Percentiles rank a stretch among this genome's conserved stretches.
Conservation (phyloP, 2,888 invertebrate genomes). For the Hecatera dysodea region DNA sequence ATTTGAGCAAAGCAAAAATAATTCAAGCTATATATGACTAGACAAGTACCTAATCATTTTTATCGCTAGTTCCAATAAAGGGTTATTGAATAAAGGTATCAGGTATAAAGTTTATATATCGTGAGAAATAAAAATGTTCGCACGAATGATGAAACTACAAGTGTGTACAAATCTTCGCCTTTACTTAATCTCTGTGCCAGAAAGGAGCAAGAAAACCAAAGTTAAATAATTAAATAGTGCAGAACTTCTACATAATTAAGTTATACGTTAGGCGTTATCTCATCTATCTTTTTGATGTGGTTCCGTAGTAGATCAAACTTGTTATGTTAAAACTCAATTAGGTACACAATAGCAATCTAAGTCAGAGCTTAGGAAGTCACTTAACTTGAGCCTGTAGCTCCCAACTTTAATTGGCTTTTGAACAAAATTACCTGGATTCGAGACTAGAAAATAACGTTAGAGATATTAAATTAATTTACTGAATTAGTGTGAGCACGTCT, state of each 20-base stretch:
- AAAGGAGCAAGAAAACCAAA: constrained; percentile 10
- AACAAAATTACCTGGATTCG: constrained; percentile 54
- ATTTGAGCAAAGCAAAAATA: constrained; percentile 26
- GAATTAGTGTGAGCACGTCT: constrained; percentile 13
- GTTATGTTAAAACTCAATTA: constrained; percentile 61
- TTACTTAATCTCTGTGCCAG: constrained; percentile 29
- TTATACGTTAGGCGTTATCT: constrained; percentile 36
- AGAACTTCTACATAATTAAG: constrained; percentile 35
- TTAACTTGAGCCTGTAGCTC: constrained; percentile 44
- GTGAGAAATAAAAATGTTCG: constrained; percentile 50
- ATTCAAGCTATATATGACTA: constrained; percentile 27
- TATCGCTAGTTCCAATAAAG: constrained; percentile 36
- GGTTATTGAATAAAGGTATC: constrained; percentile 42
- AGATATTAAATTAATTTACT: constrained; percentile 40
- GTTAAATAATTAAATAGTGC: constrained; percentile 44
- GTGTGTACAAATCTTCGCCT: constrained; percentile 23
- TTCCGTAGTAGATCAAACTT: constrained; percentile 41
- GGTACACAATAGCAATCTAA: constrained; percentile 60
- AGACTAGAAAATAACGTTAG: constrained; percentile 46
- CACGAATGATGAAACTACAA: constrained; percentile 20
- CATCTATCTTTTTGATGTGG: constrained; percentile 40
- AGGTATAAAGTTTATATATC: constrained; percentile 18
- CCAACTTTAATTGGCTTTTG: constrained; percentile 66
- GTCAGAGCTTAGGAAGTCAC: constrained; percentile 56
- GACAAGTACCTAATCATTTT: constrained; percentile 19